Evolutionary conservation across 2,888 invertebrate genomes (phyloP).

Genomic region (Eilema sororculum): DNA sequence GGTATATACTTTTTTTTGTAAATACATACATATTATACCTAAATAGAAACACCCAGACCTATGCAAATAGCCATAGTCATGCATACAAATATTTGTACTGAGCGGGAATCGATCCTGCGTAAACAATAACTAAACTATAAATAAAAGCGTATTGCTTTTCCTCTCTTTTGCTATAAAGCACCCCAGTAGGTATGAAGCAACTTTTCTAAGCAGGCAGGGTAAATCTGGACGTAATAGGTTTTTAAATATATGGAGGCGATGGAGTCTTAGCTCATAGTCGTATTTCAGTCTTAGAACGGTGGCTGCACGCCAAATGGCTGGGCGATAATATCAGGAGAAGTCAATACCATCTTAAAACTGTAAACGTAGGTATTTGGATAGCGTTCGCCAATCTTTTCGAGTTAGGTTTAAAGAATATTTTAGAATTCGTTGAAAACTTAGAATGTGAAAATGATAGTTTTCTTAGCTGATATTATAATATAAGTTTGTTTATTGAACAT

Average conservation of each 20-base stretch:
- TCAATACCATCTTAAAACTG: slow-evolving; percentile 19
- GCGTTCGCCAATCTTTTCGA: slow-evolving; percentile 4
- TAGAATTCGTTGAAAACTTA: background rate
- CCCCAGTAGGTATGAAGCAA: background rate
- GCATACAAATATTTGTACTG: no score
- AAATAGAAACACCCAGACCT: no score
- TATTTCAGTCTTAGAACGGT: slow-evolving; percentile 21
- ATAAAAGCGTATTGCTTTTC: background rate
- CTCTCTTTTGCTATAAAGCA: background rate
- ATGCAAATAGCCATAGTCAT: no score
- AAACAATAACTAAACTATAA: no score
- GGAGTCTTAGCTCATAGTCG: slow-evolving; percentile 18
- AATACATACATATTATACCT: no score
- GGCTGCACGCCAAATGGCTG: slow-evolving; percentile 21
- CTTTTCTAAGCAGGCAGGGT: slow-evolving; percentile 14
- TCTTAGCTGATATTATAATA: background rate
- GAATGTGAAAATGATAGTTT: background rate
- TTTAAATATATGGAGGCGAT: slow-evolving; percentile 21
- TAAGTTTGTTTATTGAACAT: no score
- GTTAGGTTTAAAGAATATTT: slow-evolving; percentile 1
- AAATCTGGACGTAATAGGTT: slow-evolving; percentile 20
- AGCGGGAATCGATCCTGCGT: no score
- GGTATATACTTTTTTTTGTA: no score
- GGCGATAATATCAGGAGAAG: slow-evolving; percentile 20
- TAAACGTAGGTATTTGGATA: slow-evolving; percentile 10